Percentiles rank a stretch among this genome's conserved stretches.
Conservation (phyloP, 2,888 invertebrate genomes). For the Elysia crispata region DNA sequence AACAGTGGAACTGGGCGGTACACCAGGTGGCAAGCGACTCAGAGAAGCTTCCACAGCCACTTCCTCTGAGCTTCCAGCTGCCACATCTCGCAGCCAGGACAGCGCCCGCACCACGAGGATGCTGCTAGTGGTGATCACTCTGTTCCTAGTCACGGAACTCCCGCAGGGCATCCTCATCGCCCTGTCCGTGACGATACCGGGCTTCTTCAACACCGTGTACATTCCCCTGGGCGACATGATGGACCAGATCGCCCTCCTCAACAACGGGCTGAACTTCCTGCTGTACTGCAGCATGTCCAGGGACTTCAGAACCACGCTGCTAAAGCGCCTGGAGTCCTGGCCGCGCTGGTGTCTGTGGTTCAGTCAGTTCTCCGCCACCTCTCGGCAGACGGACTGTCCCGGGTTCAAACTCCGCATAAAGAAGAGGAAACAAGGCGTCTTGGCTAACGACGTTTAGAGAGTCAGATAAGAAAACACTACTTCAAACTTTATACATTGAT, state of each 20-base stretch:
- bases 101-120: constrained; percentile 89
- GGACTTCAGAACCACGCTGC: constrained; percentile 85
- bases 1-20: no score
- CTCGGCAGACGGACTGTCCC: not conserved
- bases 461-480: not conserved
- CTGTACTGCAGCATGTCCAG: constrained; percentile 95
- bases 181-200: constrained; percentile 84
- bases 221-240: constrained; percentile 84
- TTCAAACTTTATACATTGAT: not conserved
- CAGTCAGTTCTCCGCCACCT: not conserved
- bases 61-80: no score
- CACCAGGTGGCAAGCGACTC: not conserved
- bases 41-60: not conserved
- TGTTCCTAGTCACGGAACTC: constrained; percentile 92
- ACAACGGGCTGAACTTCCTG: constrained; percentile 94
- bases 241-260: constrained; percentile 92
- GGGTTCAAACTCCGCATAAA: constrained; percentile 13
- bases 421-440: not conserved
- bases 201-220: constrained; percentile 84
- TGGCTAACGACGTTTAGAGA: no score
- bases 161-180: constrained; percentile 87
- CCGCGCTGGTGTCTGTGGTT: not conserved
- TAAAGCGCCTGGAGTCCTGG: constrained; percentile 49
- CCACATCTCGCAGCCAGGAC: constrained; percentile 48
- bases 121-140: constrained; percentile 89